These are phyloP conservation scores for Tribolium madens DNA, from an alignment of 1,140 invertebrate species.

Conservation along the genomic window DNA sequence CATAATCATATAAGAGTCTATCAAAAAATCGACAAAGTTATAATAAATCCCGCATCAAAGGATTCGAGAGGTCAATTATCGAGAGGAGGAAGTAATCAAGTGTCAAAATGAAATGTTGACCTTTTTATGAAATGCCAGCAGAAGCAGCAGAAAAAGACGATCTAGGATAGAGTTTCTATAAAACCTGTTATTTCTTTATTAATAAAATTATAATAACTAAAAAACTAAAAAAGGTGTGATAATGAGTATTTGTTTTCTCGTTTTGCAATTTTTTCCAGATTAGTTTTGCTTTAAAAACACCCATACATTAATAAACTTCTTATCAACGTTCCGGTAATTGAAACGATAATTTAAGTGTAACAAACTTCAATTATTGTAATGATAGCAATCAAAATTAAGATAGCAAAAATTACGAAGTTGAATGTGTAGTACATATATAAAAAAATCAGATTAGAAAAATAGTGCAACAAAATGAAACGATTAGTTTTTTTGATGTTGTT, in stretches of 20 bases:
- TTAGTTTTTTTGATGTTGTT: neutral
- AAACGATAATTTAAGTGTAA: neutral
- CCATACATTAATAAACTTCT: neutral
- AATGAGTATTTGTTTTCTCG: neutral
- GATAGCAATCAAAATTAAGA: too few species aligned
- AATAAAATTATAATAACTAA: neutral
- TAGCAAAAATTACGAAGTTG: neutral
- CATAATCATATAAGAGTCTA: neutral
- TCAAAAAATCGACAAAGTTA: neutral
- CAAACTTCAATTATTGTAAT: neutral
- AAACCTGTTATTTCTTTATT: too few species aligned
- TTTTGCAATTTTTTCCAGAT: neutral
- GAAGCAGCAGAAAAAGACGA: neutral
- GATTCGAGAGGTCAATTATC: conserved; percentile 20
- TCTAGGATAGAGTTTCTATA: neutral
- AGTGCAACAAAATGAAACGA: neutral
- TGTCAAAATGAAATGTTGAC: conserved; percentile 3
- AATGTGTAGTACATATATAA: neutral
- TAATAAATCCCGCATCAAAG: conserved; percentile 29
- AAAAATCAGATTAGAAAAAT: neutral
- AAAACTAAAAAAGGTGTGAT: neutral
- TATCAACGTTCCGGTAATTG: neutral
- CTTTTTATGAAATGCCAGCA: neutral
- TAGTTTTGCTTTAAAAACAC: neutral
- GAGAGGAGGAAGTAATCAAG: conserved; percentile 4